phyloP scores from a whole-genome alignment of 1,140 invertebrate genomes.

The Drosophila guanche region DNA sequence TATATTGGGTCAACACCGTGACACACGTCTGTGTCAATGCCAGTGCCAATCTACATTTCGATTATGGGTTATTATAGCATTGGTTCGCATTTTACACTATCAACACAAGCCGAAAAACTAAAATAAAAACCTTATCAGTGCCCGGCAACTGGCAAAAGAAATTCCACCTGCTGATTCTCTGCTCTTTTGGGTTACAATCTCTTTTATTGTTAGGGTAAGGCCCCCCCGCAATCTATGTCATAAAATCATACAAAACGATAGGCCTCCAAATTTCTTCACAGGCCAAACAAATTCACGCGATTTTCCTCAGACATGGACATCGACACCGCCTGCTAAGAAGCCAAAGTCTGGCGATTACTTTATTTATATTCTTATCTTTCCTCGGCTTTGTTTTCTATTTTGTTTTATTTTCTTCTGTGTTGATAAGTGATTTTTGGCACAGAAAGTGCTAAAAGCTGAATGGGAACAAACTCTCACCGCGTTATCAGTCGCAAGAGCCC shows the following conservation, averaged over 20 bases:
- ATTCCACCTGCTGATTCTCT: not conserved
- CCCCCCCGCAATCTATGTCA: constrained; percentile 15
- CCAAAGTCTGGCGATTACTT: constrained; percentile 46
- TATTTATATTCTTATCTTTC: constrained; percentile 9
- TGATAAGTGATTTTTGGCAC: constrained; percentile 20
- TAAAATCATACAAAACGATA: constrained; percentile 8
- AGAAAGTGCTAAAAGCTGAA: constrained; percentile 13
- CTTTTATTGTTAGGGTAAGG: not conserved
- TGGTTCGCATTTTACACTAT: constrained; percentile 27
- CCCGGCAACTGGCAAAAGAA: constrained; percentile 26
- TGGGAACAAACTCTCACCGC: constrained; percentile 18
- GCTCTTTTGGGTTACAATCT: not conserved
- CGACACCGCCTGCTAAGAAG: constrained; percentile 3
- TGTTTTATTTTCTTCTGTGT: not conserved
- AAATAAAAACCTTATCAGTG: constrained; percentile 29
- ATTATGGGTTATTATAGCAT: constrained; percentile 21
- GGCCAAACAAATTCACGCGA: constrained; percentile 45
- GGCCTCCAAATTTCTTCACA: not conserved
- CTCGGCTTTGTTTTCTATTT: not conserved
- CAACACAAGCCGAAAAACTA: constrained; percentile 22
- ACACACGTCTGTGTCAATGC: constrained; percentile 32
- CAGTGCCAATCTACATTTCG: constrained; percentile 12
- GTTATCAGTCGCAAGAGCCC: constrained; percentile 27
- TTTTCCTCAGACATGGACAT: not conserved
- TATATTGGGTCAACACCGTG: constrained; percentile 19